Evolutionary conservation across 2,113 vertebrate species (phyloP), one percentile per base, ranked within the genome.

Genomic region (Apaloderma vittatum): DNA sequence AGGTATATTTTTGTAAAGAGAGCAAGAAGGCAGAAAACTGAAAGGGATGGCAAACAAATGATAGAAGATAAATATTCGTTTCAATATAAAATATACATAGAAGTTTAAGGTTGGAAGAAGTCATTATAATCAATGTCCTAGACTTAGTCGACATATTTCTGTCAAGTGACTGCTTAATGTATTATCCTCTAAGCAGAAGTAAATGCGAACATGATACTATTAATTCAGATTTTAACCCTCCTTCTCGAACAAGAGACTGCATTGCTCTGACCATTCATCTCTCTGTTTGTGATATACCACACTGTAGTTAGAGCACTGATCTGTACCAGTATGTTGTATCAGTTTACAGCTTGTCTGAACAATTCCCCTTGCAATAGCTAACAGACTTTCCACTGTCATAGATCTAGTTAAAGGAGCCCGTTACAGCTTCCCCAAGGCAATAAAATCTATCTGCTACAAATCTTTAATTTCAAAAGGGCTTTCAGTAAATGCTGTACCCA

Each of bases 331-430:
- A 49, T 7, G 54, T 63, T 73, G 55, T 37, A 49, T 59, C 34
- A 0, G 22, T 75, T 97, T 88, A 92, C 36, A 88, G 81, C 71
- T 79, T 51, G 23, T 88, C 91, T 65, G 83, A 94, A 80, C 81
- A 94, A 96, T 73, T 91, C 81, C 75, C 73, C 45, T 77, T 91
- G 70, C 88, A 94, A 89, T 55, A 94, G 65, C 75, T 96, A 94
- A 78, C 81, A 95, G 72, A 94, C 72, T 70, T 84, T 97, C 82
- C 52, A 84, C 68, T 88, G 84, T 78, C 91, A 82, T 8, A 86
- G 52, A 96, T 59, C 52, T 52, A 66, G 49, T 62, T 67, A 73
- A 88, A 96, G 91, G 58, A 76, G 67, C 15, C 46, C 2, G 5
- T 79, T 92, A 77, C 79, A 77, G 86, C 74, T 89, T 68, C 59